Percentiles rank a stretch among this genome's conserved stretches.
These are phyloP conservation scores for Salarias fasciatus DNA, from an alignment of 2,797 vertebrate species.

Conservation along the genomic window DNA sequence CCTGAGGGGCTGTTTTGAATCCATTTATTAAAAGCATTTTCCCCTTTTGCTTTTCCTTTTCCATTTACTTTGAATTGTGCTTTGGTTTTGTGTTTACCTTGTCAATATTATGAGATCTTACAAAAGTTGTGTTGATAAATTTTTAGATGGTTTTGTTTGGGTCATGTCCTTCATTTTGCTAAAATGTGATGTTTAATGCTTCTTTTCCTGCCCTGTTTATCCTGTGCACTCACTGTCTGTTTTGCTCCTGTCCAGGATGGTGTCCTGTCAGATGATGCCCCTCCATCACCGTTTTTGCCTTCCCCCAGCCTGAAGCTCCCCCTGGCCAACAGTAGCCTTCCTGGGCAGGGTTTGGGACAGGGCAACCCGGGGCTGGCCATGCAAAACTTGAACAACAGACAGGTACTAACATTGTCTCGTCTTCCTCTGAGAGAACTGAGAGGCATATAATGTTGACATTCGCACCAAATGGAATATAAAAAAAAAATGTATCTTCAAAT, in stretches of 20 bases:
- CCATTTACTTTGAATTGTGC: too few relatives aligned
- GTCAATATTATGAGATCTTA: too few relatives aligned
- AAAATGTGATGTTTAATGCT: too few relatives aligned
- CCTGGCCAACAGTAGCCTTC: constrained; percentile 96
- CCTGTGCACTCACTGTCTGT: constrained; percentile 55
- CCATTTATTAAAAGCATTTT: too few relatives aligned
- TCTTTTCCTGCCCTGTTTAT: constrained; percentile 7
- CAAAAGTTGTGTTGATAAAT: too few relatives aligned
- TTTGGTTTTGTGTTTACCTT: not conserved
- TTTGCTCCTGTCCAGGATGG: constrained; percentile 87
- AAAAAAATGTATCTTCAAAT: too few relatives aligned
- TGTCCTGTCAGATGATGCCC: constrained; percentile 94
- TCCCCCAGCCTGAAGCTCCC: constrained; percentile 99
- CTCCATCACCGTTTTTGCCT: constrained; percentile 99
- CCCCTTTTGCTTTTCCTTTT: too few relatives aligned
- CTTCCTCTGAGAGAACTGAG: not conserved
- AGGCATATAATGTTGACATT: too few relatives aligned
- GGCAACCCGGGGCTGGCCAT: constrained; percentile 96
- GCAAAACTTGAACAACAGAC: constrained; percentile 99
- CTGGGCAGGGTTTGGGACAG: constrained; percentile 96
- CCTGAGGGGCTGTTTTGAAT: too few relatives aligned
- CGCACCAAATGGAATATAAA: too few relatives aligned
- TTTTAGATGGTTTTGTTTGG: too few relatives aligned
- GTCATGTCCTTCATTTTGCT: too few relatives aligned
- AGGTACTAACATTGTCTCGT: constrained; percentile 80